Percentiles rank a stretch among this genome's conserved stretches.
Conservation (phyloP, 1,140 invertebrate species). For the Paramacrobiotus metropolitanus region DNA sequence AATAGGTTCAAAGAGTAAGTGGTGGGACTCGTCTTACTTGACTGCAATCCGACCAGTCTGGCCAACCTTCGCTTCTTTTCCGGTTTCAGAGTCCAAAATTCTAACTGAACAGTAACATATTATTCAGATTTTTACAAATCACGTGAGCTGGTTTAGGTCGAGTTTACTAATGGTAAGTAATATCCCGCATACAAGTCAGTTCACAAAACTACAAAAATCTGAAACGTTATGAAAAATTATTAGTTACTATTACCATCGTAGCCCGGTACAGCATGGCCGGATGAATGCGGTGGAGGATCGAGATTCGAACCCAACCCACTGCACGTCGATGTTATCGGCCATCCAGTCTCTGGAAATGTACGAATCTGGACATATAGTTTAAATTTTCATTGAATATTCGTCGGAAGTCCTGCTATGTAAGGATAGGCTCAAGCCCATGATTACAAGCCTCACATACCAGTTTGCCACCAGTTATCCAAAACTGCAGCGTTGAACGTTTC, state of each 20-base stretch:
- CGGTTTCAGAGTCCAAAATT: constrained; percentile 39
- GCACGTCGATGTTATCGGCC: constrained; percentile 58
- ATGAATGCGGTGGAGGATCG: constrained; percentile 37
- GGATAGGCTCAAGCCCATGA: no score
- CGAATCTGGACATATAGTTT: no score
- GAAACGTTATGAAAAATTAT: no score
- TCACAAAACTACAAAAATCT: no score
- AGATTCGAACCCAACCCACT: constrained; percentile 40
- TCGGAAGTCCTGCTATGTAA: no score
- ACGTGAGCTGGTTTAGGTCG: constrained; percentile 8
- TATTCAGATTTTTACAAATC: constrained; percentile 7
- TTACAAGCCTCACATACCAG: constrained; percentile 24
- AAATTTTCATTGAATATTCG: no score
- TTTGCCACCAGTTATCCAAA: constrained; percentile 90
- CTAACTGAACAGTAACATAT: constrained; percentile 31
- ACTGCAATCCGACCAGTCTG: constrained; percentile 60
- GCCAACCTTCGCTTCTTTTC: constrained; percentile 32
- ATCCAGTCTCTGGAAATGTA: constrained; percentile 48
- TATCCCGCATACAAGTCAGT: no score
- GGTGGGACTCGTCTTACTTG: constrained; percentile 25
- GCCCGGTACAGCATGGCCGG: constrained; percentile 51
- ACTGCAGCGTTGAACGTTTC: constrained; percentile 53
- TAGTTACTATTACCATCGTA: constrained; percentile 40
- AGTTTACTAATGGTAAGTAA: no score
- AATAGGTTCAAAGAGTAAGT: no score